phyloP scores from a whole-genome alignment of 35 echinoderm and acorn worm genomes.

The Diadema setosum region DNA sequence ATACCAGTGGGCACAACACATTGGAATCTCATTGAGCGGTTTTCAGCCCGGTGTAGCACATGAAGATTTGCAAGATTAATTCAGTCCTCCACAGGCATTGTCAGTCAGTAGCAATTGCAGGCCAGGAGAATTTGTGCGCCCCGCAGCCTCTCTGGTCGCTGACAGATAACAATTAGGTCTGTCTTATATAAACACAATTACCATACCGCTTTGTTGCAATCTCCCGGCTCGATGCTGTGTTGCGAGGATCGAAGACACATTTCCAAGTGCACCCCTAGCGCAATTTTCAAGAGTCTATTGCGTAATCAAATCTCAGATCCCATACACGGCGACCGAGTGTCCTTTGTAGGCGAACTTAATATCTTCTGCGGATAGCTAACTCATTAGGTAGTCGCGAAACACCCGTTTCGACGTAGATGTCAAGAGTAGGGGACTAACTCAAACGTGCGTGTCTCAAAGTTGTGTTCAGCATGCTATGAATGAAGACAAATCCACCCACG shows the following conservation, averaged over 20 bases:
- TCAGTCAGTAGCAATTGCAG: background rate
- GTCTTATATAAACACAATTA: conserved; percentile 13
- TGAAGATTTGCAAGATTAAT: background rate
- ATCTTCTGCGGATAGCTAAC: no score
- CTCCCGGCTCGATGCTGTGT: background rate
- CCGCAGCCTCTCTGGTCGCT: background rate
- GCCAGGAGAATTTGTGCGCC: background rate
- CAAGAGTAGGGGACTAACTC: no score
- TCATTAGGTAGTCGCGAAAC: no score
- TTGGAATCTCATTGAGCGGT: background rate
- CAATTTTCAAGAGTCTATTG: background rate
- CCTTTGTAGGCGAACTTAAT: no score
- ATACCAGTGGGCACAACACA: background rate
- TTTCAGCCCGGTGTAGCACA: background rate
- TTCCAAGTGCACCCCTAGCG: background rate
- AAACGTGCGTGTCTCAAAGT: no score
- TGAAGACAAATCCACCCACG: no score
- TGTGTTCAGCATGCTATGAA: no score
- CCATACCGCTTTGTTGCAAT: background rate
- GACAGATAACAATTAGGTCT: background rate
- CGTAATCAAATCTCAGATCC: background rate
- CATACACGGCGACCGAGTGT: background rate
- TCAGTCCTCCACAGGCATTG: background rate
- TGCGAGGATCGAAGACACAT: background rate
- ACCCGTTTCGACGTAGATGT: no score